Base-by-base conservation (phyloP, 1,140 invertebrate genomes). In the Euwallacea similis region DNA sequence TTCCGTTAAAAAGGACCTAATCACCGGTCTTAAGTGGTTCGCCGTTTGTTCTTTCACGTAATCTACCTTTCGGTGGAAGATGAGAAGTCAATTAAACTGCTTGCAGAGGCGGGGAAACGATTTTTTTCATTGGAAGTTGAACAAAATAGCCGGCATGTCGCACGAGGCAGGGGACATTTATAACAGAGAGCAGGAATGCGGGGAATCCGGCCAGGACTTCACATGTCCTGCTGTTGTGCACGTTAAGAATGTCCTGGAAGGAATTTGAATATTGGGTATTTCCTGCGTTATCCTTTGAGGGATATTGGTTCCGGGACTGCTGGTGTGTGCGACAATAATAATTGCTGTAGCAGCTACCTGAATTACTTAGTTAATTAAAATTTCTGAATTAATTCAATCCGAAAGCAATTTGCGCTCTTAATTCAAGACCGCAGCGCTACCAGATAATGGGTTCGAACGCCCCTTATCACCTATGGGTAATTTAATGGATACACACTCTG, bases 221-320 rank as follows among this genome's bases (percentile, higher is more conserved):
- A 71, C 61, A 66, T 71, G 69, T 71, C 69, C 69, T 66, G 69
- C 43, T 60, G 50, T 54, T 64, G 60, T 64, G 63, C 63, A 71
- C 65, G 69, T 71, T 71, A 54, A 66, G 63, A 71, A 60, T 70
- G 68, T 56, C 60, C 16, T 9, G 7, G n/a, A 43, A 9, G 68
- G 68, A 70, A 70, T 70, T 70, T 70, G 60, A 70, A 70, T 70
- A 70, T 70, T 11, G 68, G 68, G 60, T 63, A 70, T 70, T 70
- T 70, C 15, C 41, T 7, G 43, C 9, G 41, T 63, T 47, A n/a
- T n/a, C 55, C 10, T 58, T 10, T 50, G 46, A 11, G 13, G 9
- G 61, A 63, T 66, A 66, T 66, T 66, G 53, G 64, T 16, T 66
- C 55, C 13, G 43, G 61, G 21, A 4, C 21, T 33, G n/a, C n/a